Evolutionary conservation across 2,113 vertebrate species (phyloP).

Genomic region (Mionectes macconnelli): DNA sequence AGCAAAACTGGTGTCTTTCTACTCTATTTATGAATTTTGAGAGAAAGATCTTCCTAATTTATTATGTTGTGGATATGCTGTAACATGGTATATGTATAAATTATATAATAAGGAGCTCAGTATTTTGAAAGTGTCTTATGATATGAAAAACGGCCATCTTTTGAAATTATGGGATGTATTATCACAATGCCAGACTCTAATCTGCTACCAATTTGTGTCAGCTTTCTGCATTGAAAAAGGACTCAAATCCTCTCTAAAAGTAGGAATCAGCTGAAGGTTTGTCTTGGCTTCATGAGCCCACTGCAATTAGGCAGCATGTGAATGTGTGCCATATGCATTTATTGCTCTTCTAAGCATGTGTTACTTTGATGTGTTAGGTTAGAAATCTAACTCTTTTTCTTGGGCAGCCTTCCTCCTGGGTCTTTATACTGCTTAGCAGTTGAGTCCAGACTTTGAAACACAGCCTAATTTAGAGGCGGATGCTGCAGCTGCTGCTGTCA

Average conservation of each 20-base stretch:
- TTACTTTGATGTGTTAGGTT: slow-evolving; percentile 87
- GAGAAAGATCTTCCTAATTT: slow-evolving; percentile 44
- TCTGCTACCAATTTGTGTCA: slow-evolving; percentile 80
- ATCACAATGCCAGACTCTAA: slow-evolving; percentile 70
- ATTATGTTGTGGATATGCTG: slow-evolving; percentile 28
- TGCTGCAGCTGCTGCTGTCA: slow-evolving; percentile 93
- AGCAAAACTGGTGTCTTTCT: background rate
- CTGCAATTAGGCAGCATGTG: slow-evolving; percentile 82
- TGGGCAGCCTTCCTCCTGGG: slow-evolving; percentile 87
- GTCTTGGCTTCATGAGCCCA: slow-evolving; percentile 75
- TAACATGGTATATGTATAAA: slow-evolving; percentile 47
- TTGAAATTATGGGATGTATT: slow-evolving; percentile 73
- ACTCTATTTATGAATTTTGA: slow-evolving; percentile 32
- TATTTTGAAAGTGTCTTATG: slow-evolving; percentile 61
- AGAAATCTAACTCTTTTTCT: slow-evolving; percentile 83
- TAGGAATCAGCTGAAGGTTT: slow-evolving; percentile 77
- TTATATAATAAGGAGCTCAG: slow-evolving; percentile 55
- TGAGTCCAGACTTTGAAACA: slow-evolving; percentile 92
- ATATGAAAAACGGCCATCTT: slow-evolving; percentile 64
- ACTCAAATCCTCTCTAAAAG: slow-evolving; percentile 72
- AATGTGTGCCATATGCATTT: slow-evolving; percentile 82
- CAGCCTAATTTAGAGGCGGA: slow-evolving; percentile 87
- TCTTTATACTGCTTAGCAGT: slow-evolving; percentile 92
- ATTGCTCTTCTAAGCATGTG: slow-evolving; percentile 84
- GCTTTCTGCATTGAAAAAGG: slow-evolving; percentile 65